Conservation (phyloP, 2,113 vertebrate genomes). For the Oreotragus oreotragus region DNA sequence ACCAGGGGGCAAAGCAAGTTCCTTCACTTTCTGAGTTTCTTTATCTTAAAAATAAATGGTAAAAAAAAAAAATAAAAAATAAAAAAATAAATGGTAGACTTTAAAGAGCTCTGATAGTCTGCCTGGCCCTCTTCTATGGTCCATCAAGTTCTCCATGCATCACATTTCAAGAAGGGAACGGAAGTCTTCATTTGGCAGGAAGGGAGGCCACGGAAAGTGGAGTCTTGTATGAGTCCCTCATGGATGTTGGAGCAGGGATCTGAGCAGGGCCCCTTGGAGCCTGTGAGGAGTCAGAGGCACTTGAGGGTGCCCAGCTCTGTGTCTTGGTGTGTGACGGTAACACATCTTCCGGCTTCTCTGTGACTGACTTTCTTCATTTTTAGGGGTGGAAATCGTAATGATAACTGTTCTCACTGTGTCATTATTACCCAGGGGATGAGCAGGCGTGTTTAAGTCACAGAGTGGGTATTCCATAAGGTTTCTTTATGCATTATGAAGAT, state of each 20-base stretch:
- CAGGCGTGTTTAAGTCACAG: not conserved
- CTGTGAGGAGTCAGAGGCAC: not conserved
- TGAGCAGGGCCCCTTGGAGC: not conserved
- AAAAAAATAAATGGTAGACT: not conserved
- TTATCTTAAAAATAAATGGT: not conserved
- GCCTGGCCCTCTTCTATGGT: not conserved
- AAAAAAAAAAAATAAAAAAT: too few relatives aligned
- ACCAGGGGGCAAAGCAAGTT: not conserved
- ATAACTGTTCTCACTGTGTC: not conserved
- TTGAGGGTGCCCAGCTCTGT: not conserved
- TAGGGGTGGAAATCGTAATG: not conserved
- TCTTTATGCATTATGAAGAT: not conserved
- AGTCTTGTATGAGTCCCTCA: not conserved
- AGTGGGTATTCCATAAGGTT: not conserved
- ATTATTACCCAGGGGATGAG: not conserved
- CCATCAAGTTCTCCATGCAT: not conserved
- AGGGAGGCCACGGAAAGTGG: not conserved
- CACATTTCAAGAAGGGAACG: not conserved
- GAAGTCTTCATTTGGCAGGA: not conserved
- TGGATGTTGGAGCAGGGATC: not conserved
- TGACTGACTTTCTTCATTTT: not conserved
- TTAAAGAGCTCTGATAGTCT: not conserved
- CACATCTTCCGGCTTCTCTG: not conserved
- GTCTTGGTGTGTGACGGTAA: not conserved
- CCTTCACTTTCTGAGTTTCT: not conserved